Evolutionary conservation across 30 jellyfish, hydroid and myxozoan genomes (phyloP).

Genomic region (Clytia hemisphaerica): DNA sequence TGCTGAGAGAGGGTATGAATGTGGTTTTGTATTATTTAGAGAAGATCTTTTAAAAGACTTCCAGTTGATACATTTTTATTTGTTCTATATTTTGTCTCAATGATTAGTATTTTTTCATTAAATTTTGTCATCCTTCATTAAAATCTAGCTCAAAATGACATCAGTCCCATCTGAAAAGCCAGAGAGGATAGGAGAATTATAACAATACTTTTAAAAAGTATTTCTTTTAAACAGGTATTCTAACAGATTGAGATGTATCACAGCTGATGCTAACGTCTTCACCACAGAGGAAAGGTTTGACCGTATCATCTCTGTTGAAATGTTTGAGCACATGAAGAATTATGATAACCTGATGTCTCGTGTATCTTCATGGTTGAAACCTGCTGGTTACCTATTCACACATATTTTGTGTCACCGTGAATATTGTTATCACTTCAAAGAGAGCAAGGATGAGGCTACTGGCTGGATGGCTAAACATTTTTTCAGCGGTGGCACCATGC

Average conservation of each 20-base stretch:
- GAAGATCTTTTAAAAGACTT: too few relatives aligned
- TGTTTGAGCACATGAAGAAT: conserved; percentile 91
- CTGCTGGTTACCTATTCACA: conserved; percentile 55
- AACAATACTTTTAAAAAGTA: too few relatives aligned
- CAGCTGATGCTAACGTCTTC: conserved; percentile 78
- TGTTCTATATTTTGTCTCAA: not conserved
- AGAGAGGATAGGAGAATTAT: too few relatives aligned
- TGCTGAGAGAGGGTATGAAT: conserved; percentile 31
- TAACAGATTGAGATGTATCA: conserved; percentile 38
- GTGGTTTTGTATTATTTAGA: too few relatives aligned
- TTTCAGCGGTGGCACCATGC: conserved; percentile 80
- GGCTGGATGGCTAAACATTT: conserved; percentile 77
- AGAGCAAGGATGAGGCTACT: conserved; percentile 39
- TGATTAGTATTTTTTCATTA: not conserved
- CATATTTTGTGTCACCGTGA: conserved; percentile 71
- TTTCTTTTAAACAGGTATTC: not conserved
- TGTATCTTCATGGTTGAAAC: conserved; percentile 74
- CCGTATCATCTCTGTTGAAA: conserved; percentile 72
- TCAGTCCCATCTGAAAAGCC: too few relatives aligned
- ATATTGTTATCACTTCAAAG: conserved; percentile 51
- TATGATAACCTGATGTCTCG: conserved; percentile 53
- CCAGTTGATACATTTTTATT: too few relatives aligned
- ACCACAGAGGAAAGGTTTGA: conserved; percentile 58
- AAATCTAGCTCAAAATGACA: too few relatives aligned
- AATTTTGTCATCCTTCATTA: not conserved